Base-by-base conservation (phyloP, 2,797 vertebrate species). In the Coendou prehensilis region DNA sequence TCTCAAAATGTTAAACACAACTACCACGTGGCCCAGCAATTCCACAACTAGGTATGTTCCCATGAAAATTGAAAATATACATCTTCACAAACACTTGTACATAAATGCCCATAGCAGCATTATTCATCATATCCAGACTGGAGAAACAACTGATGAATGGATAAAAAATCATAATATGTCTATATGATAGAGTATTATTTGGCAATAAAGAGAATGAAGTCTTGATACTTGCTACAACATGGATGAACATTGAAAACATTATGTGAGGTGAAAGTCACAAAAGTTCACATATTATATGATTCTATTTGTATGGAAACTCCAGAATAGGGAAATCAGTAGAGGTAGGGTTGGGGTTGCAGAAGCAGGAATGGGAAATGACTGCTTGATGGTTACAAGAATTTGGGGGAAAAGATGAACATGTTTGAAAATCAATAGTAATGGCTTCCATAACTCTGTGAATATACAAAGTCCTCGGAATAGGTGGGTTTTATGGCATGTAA, bases 1-100 rank as follows among this genome's bases (percentile, higher is more conserved):
- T 90, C 37, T 90, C 52, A 85, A 87, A 95, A 87, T 71, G n/a
- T 59, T 90, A 85, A 80, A 41, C 18, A 28, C 15, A 92, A 90
- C 92, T 93, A 87, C 17, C 20, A n/a, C 54, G 6, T 82, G 54
- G 61, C 10, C 2, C 86, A 81, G n/a, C 13, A 52, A 81, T 95
- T 92, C 41, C 41, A 85, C 28, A 87, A 18, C 2, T 28, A 52
- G 52, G n/a, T 63, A 52, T 82, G 86, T 67, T 28, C 5, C 9
- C 8, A 59, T 61, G 37, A 90, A 17, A 86, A 92, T 6, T 73
- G 33, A 89, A 94, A 91, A 47, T 23, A 63, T 20, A 45, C 69
- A 1, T 93, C 11, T 2, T 80, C 23, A 61, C 14, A 83, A 75
- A 96, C 75, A 56, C 33, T 41, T 67, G 17, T 50, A 78, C 13